These are phyloP conservation scores for Caligus rogercresseyi DNA, from an alignment of 1,140 invertebrate genomes.

Conservation along the genomic window DNA sequence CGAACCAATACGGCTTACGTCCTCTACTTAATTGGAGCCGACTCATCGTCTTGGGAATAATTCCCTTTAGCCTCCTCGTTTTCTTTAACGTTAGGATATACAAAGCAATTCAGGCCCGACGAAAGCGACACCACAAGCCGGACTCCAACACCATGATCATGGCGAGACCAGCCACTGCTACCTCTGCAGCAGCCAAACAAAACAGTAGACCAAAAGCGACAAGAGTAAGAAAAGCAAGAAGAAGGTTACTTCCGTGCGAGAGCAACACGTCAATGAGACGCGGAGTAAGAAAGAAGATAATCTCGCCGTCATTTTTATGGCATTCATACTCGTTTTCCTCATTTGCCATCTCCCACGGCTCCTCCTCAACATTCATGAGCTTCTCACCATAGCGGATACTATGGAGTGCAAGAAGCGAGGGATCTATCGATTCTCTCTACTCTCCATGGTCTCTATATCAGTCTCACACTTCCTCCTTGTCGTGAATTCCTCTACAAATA, in stretches of 20 bases:
- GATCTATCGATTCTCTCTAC: neutral
- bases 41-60: neutral
- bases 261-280: constrained; percentile 8
- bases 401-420: constrained; percentile 2
- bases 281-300: constrained; percentile 13
- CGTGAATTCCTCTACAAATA: constrained; percentile 12
- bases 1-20: neutral
- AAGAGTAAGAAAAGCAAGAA: too few species aligned
- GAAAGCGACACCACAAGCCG: neutral
- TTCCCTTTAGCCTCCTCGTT: constrained; percentile 7
- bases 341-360: constrained; percentile 11
- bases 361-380: constrained; percentile 14
- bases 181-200: too few species aligned
- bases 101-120: neutral
- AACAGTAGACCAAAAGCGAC: too few species aligned
- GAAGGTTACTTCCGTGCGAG: neutral
- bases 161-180: too few species aligned
- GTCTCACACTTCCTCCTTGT: constrained; percentile 7
- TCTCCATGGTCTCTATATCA: constrained; percentile 6
- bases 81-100: constrained; percentile 11
- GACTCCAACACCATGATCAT: neutral
- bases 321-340: constrained; percentile 12
- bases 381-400: constrained; percentile 8
- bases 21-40: constrained; percentile 9
- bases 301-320: constrained; percentile 14